Conservation (phyloP, 2,888 invertebrate genomes). For the Caenorhabditis drosophilae region DNA sequence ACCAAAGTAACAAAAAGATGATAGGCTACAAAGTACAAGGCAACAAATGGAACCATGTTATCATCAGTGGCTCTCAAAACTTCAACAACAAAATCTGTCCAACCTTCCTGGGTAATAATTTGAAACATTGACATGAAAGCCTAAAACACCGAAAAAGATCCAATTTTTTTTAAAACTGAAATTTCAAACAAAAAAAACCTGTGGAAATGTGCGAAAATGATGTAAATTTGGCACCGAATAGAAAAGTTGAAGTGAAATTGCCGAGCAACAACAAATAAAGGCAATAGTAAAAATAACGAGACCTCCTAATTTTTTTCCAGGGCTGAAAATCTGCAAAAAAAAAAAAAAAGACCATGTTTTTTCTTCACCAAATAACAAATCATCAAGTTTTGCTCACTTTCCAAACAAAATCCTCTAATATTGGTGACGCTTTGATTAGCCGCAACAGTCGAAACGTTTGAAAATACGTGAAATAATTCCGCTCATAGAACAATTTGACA, state of each 20-base stretch:
- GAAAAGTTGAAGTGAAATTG: constrained; percentile 98
- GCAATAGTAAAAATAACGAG: constrained; percentile 99
- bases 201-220: constrained; percentile 96
- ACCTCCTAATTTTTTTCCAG: constrained; percentile 94
- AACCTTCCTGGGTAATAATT: constrained; percentile 99
- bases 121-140: constrained; percentile 99
- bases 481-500: constrained; percentile 83
- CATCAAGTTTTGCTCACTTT: constrained; percentile 70
- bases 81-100: constrained; percentile 99
- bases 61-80: constrained; percentile 76
- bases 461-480: constrained; percentile 82
- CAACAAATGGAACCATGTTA: constrained; percentile 75
- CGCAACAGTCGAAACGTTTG: constrained; percentile 84
- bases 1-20: constrained; percentile 95
- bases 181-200: constrained; percentile 73
- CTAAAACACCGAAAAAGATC: constrained; percentile 73
- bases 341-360: too few species aligned
- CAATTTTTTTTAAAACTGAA: constrained; percentile 1
- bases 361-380: too few species aligned
- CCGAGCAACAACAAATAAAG: constrained; percentile 94
- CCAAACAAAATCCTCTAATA: constrained; percentile 89
- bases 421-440: constrained; percentile 95
- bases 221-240: constrained; percentile 91
- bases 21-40: constrained; percentile 96
- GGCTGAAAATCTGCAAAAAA: constrained; percentile 77